phyloP scores from a whole-genome alignment of 1,140 invertebrate species.

The Hyposmocoma kahamanoa region DNA sequence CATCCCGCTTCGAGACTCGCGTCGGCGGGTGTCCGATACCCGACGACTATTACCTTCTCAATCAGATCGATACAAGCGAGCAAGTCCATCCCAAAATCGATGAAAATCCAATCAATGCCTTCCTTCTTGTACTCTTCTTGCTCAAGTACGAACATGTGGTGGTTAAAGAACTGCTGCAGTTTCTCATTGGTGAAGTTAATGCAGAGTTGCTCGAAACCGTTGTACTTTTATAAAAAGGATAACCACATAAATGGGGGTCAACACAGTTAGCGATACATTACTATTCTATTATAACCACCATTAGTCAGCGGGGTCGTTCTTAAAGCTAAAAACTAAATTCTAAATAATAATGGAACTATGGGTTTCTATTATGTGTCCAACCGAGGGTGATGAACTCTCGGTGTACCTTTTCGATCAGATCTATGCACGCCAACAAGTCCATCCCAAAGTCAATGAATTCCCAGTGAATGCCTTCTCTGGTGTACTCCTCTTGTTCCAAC shows the following conservation, averaged over 20 bases:
- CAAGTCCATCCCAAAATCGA: slow-evolving; percentile 98
- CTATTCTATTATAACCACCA: slow-evolving; percentile 26
- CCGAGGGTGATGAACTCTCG: slow-evolving; percentile 34
- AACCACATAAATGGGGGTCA: slow-evolving; percentile 37
- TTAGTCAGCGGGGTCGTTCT: slow-evolving; percentile 35
- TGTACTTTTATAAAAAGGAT: slow-evolving; percentile 81
- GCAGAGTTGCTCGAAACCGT: slow-evolving; percentile 99
- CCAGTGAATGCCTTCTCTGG: slow-evolving; percentile 95
- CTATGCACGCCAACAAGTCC: slow-evolving; percentile 97
- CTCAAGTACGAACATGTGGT: slow-evolving; percentile 98
- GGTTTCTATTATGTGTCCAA: slow-evolving; percentile 23
- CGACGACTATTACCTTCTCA: slow-evolving; percentile 87
- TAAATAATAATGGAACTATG: slow-evolving; percentile 15
- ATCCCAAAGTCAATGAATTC: slow-evolving; percentile 98
- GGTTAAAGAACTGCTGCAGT: slow-evolving; percentile 98
- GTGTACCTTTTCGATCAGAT: slow-evolving; percentile 96
- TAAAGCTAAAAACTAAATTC: slow-evolving; percentile 14
- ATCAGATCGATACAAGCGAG: slow-evolving; percentile 97
- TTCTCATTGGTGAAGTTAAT: slow-evolving; percentile 99
- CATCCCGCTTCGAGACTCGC: slow-evolving; percentile 45
- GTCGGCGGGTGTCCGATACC: slow-evolving; percentile 31
- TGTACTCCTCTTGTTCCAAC: slow-evolving; percentile 97
- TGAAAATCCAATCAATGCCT: slow-evolving; percentile 96
- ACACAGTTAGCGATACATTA: slow-evolving; percentile 28
- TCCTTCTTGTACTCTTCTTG: slow-evolving; percentile 98